Base-by-base conservation (phyloP, 2,113 vertebrate species). In the Callaeas wilsoni region DNA sequence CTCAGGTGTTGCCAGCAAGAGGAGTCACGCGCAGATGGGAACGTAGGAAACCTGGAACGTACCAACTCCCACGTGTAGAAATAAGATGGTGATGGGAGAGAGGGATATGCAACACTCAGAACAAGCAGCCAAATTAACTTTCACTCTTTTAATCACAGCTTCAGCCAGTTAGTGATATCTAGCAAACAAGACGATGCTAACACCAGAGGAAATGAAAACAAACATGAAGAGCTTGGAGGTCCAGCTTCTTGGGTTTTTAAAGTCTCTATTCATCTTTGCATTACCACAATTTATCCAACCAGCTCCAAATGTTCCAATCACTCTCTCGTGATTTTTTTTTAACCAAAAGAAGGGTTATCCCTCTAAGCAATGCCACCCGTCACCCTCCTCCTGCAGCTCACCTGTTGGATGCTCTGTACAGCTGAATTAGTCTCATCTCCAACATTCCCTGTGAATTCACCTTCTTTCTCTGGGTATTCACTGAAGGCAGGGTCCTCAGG, bases 391-490 rank as follows among this genome's bases (percentile, higher is more conserved):
- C 73, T 76, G 76, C 50, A 12, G 50, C 91, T 65, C 73, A 99
- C 99, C 99, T 99, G 99, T 41, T 99, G 99, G 94, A 99, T 99
- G 85, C 99, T 99, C 98, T 99, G 99, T 81, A 99, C 99, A 2
- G 99, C 99, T 4, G 99, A 99, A 84, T 98, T 99, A 4, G 99
- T 99, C 95, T 99, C 99, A 12, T 99, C 99, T 2, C 99, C 99
- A 17, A 98, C 98, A 11, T 97, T 95, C 22, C 98, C 92, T 7
- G 98, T 96, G 95, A 98, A 99, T 39, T 98, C 97, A 0, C 96
- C 29, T 94, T 97, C 97, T 93, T 99, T 97, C 89, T 97, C 97
- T 0, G 98, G 22, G 96, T 98, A 99, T 83, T 99, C 98, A 8
- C 52, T 97, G 76, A 99, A 99, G 33, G 97, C 11, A 26, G 97